phyloP scores from a whole-genome alignment of 2,888 invertebrate genomes.

The Andrena trimmerana region DNA sequence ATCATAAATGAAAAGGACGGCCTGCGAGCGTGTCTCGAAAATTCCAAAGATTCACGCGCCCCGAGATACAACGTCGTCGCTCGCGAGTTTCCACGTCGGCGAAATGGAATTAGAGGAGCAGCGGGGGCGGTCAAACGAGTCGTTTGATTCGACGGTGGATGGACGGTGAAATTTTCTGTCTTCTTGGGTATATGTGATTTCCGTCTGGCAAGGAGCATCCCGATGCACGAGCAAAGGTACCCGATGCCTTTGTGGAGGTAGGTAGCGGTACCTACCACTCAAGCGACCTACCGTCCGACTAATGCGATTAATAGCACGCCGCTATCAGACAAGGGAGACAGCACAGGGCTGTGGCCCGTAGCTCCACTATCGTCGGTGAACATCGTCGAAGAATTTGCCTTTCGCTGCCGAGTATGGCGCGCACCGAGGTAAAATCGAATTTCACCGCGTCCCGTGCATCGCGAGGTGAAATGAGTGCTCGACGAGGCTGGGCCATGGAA shows the following conservation, averaged over 20 bases:
- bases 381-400: conserved; percentile 74
- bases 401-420: conserved; percentile 65
- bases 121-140: conserved; percentile 14
- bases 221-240: conserved; percentile 51
- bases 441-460: conserved; percentile 68
- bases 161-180: conserved; percentile 35
- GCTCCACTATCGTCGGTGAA: conserved; percentile 49
- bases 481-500: conserved; percentile 24
- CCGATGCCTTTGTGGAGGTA: conserved; percentile 67
- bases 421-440: conserved; percentile 76
- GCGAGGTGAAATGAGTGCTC: conserved; percentile 52
- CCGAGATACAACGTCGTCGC: background rate
- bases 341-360: conserved; percentile 58
- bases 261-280: conserved; percentile 71
- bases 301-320: conserved; percentile 80
- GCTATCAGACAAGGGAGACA: conserved; percentile 72
- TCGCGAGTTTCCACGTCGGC: background rate
- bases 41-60: background rate
- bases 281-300: conserved; percentile 75
- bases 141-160: conserved; percentile 19
- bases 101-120: conserved; percentile 44
- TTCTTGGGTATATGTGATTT: conserved; percentile 15
- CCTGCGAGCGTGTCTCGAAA: background rate
- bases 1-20: background rate
- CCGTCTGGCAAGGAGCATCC: conserved; percentile 53